Conservation (phyloP, 2,888 invertebrate genomes). For the Prosapia bicincta region DNA sequence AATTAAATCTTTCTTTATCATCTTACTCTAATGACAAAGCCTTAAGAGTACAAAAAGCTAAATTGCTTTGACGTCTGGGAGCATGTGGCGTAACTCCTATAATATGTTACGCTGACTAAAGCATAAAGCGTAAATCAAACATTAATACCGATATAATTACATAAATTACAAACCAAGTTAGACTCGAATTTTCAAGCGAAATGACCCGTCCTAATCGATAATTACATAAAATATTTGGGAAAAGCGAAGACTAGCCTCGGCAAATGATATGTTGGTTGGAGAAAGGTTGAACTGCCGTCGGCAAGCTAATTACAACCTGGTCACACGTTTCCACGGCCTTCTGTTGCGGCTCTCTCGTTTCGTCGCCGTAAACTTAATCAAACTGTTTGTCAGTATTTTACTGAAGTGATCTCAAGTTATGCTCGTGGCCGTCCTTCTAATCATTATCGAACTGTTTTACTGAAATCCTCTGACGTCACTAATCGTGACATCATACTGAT, state of each 20-base stretch:
- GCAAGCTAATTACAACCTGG: background rate
- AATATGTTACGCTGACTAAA: background rate
- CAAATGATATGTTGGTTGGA: background rate
- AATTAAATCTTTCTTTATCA: background rate
- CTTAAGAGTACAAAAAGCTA: background rate
- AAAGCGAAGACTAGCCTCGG: background rate
- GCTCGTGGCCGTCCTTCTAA: background rate
- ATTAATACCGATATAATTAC: background rate
- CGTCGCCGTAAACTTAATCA: background rate
- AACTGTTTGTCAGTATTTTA: background rate
- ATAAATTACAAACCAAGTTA: background rate
- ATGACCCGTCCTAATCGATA: constrained; percentile 2
- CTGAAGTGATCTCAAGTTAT: background rate
- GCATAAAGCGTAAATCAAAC: background rate
- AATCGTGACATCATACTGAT: no score
- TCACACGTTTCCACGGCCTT: background rate
- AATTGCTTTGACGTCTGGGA: background rate
- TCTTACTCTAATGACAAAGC: background rate
- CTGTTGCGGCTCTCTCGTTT: background rate
- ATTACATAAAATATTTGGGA: background rate
- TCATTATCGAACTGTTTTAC: background rate
- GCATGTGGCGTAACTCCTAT: background rate
- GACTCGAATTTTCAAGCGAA: background rate
- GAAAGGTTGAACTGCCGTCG: background rate
- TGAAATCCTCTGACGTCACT: no score